Evolutionary conservation across 1,140 invertebrate species (phyloP), one percentile per base, ranked within the genome.

Genomic region (Scaptomyza graminum): DNA sequence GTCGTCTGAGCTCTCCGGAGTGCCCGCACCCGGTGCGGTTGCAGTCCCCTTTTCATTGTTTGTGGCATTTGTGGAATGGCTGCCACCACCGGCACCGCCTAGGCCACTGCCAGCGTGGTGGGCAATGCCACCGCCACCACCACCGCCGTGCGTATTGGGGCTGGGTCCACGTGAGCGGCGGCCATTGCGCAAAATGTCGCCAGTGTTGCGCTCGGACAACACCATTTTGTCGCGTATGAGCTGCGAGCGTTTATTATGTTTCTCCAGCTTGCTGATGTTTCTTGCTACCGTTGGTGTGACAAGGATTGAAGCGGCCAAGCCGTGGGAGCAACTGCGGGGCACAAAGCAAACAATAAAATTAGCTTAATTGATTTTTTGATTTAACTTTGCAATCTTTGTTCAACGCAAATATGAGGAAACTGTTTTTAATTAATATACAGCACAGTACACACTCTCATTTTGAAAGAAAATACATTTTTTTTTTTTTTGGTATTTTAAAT

Each of bases 151-250:
- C 73, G 95, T 96, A 94, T 97, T 97, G 64, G 97, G 97, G 93
- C 96, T 97, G 87, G 96, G 96, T 90, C 96, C 96, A 90, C 96
- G 94, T 72, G 96, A 97, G 92, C 96, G 94, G 75, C 96, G 94
- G 49, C 96, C 97, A 92, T 97, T 97, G 88, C 96, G 93, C 70
- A 95, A 94, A 92, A 94, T 94, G 79, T 96, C 96, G 69, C 93
- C 94, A 92, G 93, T 94, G 92, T 95, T 96, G 93, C 96, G 95
- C 91, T 97, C 96, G 9, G 96, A 96, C 91, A 97, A 94, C 89
- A 97, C 96, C 96, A 97, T 97, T 91, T 92, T 91, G 69, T 90
- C 89, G 51, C 88, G 83, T 68, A 90, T 90, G 61, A 90, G 75
- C 78, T 90, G 90, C n/a, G 85, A 80, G 57, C 88, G 88, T 72